These are phyloP conservation scores for Dusona sp. DNA, from an alignment of 2,888 invertebrate genomes.

Conservation along the genomic window DNA sequence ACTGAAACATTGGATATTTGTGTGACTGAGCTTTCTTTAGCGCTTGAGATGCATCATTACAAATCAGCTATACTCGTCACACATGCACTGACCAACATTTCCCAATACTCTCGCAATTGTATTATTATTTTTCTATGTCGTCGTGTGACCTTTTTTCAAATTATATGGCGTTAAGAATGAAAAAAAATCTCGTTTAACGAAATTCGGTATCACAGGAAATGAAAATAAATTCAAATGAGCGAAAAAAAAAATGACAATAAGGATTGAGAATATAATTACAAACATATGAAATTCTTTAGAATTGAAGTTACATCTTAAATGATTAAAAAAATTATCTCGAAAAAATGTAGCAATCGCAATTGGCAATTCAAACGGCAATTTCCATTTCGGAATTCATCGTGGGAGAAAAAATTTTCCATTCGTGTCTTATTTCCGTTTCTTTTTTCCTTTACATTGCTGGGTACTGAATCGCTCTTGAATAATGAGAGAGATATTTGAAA, in stretches of 20 bases:
- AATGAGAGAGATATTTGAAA: slow-evolving; percentile 55
- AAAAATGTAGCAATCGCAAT: slow-evolving; percentile 9
- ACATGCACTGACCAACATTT: slow-evolving; percentile 15
- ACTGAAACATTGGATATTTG: slow-evolving; percentile 36
- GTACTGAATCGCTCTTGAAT: slow-evolving; percentile 41
- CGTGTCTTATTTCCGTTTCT: slow-evolving; percentile 10
- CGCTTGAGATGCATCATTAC: slow-evolving; percentile 49
- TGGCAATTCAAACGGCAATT: slow-evolving; percentile 39
- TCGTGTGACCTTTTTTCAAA: not conserved
- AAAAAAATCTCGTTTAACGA: not conserved
- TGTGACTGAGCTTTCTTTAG: slow-evolving; percentile 38
- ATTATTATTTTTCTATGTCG: not conserved
- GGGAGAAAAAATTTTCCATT: slow-evolving; percentile 25
- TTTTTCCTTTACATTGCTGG: slow-evolving; percentile 12
- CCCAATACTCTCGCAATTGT: not conserved
- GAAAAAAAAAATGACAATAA: not conserved
- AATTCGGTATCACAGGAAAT: not conserved
- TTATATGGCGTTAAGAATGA: not conserved
- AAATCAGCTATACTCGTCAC: slow-evolving; percentile 16
- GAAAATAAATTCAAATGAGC: not conserved
- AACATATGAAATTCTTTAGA: not conserved
- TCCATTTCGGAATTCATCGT: slow-evolving; percentile 47
- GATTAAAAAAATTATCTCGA: not conserved
- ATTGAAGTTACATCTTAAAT: not conserved
- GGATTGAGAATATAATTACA: not conserved